Conservation (phyloP, 2,888 invertebrate genomes). For the Empis livida region DNA sequence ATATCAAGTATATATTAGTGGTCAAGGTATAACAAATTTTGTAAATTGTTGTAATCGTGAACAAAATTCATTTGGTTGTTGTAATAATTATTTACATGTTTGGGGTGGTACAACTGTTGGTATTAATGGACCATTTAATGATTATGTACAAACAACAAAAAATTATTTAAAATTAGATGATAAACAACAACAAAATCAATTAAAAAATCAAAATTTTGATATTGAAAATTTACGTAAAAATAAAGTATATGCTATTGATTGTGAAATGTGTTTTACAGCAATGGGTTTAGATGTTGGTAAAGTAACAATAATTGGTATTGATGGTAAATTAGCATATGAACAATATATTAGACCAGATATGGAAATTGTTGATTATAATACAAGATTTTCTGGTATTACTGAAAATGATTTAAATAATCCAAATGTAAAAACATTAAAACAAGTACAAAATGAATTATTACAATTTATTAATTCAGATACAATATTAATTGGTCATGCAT, state of each 20-base stretch:
- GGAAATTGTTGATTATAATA: slow-evolving; percentile 85
- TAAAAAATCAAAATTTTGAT: slow-evolving; percentile 31
- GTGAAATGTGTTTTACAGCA: slow-evolving; percentile 93
- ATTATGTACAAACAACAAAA: slow-evolving; percentile 44
- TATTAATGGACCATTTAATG: slow-evolving; percentile 58
- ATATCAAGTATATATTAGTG: slow-evolving; percentile 35
- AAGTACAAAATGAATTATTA: slow-evolving; percentile 78
- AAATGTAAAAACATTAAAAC: slow-evolving; percentile 51
- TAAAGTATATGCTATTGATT: slow-evolving; percentile 72
- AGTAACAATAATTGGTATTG: slow-evolving; percentile 66
- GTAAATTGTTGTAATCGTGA: slow-evolving; percentile 51
- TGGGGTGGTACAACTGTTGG: slow-evolving; percentile 62
- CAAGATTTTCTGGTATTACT: slow-evolving; percentile 87
- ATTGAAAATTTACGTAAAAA: slow-evolving; percentile 15
- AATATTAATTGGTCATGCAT: slow-evolving; percentile 86
- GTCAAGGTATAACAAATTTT: slow-evolving; percentile 15
- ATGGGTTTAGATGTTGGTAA: slow-evolving; percentile 76
- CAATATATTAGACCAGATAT: slow-evolving; percentile 69
- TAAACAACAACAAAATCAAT: slow-evolving; percentile 9
- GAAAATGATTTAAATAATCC: slow-evolving; percentile 46
- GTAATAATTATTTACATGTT: slow-evolving; percentile 53
- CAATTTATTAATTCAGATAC: slow-evolving; percentile 68
- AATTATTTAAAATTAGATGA: slow-evolving; percentile 10
- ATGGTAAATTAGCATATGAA: slow-evolving; percentile 69
- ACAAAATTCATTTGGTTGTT: slow-evolving; percentile 48